These are phyloP conservation scores for Sorex maritimensis DNA, from an alignment of 2,797 vertebrate genomes.

Conservation along the genomic window DNA sequence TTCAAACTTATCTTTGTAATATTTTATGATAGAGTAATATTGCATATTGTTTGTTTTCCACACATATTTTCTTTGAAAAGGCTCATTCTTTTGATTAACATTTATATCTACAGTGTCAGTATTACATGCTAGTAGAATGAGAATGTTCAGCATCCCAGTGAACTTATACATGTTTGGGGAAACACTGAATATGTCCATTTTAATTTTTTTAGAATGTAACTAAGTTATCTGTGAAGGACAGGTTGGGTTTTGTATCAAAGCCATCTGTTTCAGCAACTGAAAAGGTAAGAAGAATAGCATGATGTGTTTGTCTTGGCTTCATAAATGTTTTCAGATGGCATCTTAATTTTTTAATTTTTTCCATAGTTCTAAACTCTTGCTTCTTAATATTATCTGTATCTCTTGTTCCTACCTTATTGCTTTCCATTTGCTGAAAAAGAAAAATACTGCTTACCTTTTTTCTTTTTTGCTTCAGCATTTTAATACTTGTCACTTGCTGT, in stretches of 20 bases:
- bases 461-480: slow-evolving; percentile 80
- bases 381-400: slow-evolving; percentile 80
- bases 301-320: slow-evolving; percentile 87
- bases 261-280: slow-evolving; percentile 92
- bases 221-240: slow-evolving; percentile 96
- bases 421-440: slow-evolving; percentile 81
- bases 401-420: slow-evolving; percentile 75
- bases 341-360: slow-evolving; percentile 83
- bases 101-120: slow-evolving; percentile 50
- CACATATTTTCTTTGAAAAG: slow-evolving; percentile 65
- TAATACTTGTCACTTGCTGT: slow-evolving; percentile 74
- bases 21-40: slow-evolving; percentile 69
- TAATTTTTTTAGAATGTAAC: slow-evolving; percentile 92
- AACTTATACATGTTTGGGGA: slow-evolving; percentile 78
- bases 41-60: slow-evolving; percentile 58
- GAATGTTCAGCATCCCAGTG: slow-evolving; percentile 85
- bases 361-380: slow-evolving; percentile 80
- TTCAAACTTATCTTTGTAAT: slow-evolving; percentile 36
- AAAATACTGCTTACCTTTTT: slow-evolving; percentile 66
- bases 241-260: slow-evolving; percentile 96
- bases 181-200: slow-evolving; percentile 86
- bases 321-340: slow-evolving; percentile 87
- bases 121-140: slow-evolving; percentile 70
- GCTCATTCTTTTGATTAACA: slow-evolving; percentile 65
- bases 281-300: slow-evolving; percentile 93